Percentiles rank a stretch among this genome's conserved stretches.
These are phyloP conservation scores for Bos taurus DNA, from an alignment of 2,113 vertebrate genomes.

Conservation along the genomic window ARS-UCD2.0 NC_037349.1:31287501-31288000, in stretches of 20 bases:
- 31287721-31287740: not conserved
- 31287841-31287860: not conserved
- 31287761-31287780: not conserved
- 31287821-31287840: not conserved
- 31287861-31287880: not conserved
- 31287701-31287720: not conserved
- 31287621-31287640: not conserved
- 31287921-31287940: not conserved
- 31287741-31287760: not conserved
- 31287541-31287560: not conserved
- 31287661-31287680: not conserved
- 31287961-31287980: constrained; percentile 7
- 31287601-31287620: not conserved
- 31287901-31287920: not conserved
- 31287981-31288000: not conserved
- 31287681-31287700: not conserved
- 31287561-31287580: not conserved
- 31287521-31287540: not conserved
- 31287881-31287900: not conserved
- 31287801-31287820: not conserved
- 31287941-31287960: not conserved
- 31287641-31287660: not conserved
- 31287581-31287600: not conserved
- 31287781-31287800: constrained; percentile 2
- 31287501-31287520: not conserved